phyloP scores from a whole-genome alignment of 2,797 vertebrate species.

The Serranus cabrilla region DNA sequence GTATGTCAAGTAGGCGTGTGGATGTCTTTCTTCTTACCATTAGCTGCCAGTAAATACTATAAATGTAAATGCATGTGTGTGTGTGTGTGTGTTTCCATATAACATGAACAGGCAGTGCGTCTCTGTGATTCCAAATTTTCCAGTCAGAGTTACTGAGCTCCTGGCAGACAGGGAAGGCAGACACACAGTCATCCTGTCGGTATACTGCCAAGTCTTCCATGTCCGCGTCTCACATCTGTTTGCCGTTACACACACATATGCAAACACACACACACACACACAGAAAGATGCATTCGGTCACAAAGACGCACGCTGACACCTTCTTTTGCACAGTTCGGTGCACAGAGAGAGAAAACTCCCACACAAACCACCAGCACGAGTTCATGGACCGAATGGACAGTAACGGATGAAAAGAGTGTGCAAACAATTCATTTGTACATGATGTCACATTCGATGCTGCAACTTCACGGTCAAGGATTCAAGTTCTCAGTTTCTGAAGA shows the following conservation, averaged over 20 bases:
- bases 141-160: conserved; percentile 64
- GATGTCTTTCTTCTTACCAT: conserved; percentile 42
- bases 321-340: conserved; percentile 19
- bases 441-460: not conserved
- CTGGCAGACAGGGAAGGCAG: conserved; percentile 65
- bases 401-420: not conserved
- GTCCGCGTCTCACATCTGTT: conserved; percentile 65
- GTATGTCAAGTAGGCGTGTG: conserved; percentile 41
- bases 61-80: conserved; percentile 56
- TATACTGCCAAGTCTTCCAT: conserved; percentile 60
- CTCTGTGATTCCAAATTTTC: conserved; percentile 65
- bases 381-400: conserved; percentile 14
- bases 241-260: conserved; percentile 51
- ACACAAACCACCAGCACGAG: conserved; percentile 9
- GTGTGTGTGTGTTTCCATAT: conserved; percentile 58
- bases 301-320: conserved; percentile 35
- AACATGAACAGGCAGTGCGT: conserved; percentile 48
- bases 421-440: conserved; percentile 11
- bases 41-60: conserved; percentile 59
- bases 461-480: not conserved
- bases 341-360: conserved; percentile 20
- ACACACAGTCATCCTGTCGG: conserved; percentile 73
- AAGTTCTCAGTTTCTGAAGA: not conserved
- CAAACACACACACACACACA: conserved; percentile 14
- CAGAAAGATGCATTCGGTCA: conserved; percentile 11